phyloP scores from a whole-genome alignment of 2,888 invertebrate species.

The Melipona beecheii region DNA sequence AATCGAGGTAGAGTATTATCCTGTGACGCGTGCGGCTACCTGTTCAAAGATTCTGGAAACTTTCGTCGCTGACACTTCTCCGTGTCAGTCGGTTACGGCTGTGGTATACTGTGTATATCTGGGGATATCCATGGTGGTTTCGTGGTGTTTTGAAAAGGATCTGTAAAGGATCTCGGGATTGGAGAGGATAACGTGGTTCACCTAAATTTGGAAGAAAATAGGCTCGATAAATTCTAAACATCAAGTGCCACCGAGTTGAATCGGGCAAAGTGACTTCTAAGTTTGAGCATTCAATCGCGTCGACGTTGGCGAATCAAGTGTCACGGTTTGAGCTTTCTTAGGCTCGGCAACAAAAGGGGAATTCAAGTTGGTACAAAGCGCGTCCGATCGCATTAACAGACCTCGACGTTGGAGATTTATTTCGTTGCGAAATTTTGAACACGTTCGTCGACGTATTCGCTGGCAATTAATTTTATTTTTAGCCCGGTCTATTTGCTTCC shows the following conservation, averaged over 20 bases:
- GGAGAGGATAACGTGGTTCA: not conserved
- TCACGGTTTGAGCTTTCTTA: not conserved
- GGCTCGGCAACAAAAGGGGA: not conserved
- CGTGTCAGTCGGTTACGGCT: no score
- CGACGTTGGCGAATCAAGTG: not conserved
- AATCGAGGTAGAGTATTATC: conserved; percentile 15
- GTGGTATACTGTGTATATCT: not conserved
- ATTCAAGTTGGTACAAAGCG: not conserved
- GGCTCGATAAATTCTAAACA: not conserved
- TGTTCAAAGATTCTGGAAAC: conserved; percentile 11
- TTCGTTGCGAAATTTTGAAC: no score
- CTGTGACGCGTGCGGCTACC: conserved; percentile 45
- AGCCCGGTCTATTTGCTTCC: not conserved
- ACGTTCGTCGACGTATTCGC: no score
- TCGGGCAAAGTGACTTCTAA: not conserved
- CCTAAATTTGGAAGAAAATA: not conserved
- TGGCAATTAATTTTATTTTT: no score
- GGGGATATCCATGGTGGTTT: not conserved
- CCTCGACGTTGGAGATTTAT: not conserved
- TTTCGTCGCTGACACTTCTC: not conserved
- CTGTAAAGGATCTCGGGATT: not conserved
- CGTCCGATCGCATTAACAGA: not conserved
- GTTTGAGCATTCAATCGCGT: not conserved
- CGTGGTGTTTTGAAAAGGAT: not conserved
- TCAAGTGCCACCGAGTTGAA: not conserved